Conservation (phyloP, 2,113 vertebrate species). For the Lasiurus borealis region DNA sequence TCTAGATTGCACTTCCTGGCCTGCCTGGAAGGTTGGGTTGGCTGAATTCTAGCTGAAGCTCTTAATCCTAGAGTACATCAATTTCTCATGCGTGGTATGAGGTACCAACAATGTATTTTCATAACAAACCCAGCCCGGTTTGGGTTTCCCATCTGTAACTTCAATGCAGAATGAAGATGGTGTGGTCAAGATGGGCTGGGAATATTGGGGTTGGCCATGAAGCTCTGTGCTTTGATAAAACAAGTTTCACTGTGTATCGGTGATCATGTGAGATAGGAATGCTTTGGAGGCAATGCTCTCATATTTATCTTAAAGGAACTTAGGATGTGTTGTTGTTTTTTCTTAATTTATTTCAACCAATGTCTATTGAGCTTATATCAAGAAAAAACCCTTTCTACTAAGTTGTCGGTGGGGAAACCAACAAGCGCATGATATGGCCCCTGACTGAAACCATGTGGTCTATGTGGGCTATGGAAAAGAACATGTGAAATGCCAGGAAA, state of each 20-base stretch:
- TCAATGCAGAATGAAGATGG: not conserved
- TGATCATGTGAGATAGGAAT: not conserved
- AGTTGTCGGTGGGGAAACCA: not conserved
- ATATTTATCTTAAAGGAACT: not conserved
- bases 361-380: not conserved
- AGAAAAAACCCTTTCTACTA: not conserved
- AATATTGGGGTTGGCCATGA: not conserved
- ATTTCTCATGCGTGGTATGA: not conserved
- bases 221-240: not conserved
- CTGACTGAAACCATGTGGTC: slow-evolving; percentile 65
- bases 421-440: not conserved
- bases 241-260: not conserved
- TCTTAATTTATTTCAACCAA: slow-evolving; percentile 7
- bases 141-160: not conserved
- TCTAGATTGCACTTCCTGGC: not conserved
- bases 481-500: slow-evolving; percentile 47
- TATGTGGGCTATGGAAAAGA: slow-evolving; percentile 54
- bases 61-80: not conserved
- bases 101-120: not conserved
- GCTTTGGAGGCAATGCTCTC: not conserved
- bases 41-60: not conserved
- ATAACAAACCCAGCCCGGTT: not conserved
- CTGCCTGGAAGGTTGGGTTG: not conserved
- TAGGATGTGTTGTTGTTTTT: not conserved
- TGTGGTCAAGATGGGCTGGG: not conserved